Base-by-base conservation (phyloP, 2,888 invertebrate genomes). In the Harpagoxenus sublaevis region DNA sequence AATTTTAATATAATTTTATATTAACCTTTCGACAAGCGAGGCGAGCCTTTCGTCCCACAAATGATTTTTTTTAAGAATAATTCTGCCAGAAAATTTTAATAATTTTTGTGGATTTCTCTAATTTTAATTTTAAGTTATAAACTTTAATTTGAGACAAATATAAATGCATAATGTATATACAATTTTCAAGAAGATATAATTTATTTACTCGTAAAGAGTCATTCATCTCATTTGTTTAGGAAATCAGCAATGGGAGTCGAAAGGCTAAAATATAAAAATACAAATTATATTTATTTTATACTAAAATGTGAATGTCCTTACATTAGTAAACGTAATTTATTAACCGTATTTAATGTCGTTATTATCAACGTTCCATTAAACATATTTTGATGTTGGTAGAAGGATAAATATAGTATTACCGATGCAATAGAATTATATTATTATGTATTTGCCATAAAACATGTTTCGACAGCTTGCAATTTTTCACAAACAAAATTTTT, bases 401-500 rank as follows among this genome's bases (percentile, higher is more conserved):
- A 0, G 4, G 45, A 68, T 28, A 18, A 39, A 60, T 31, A 28
- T 57, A 12, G 1, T 12, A 10, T 55, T n/a, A 10, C 10, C 3
- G 1, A 39, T 63, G 8, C 15, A 65, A 42, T 3, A 65, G 1
- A n/a, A 65, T n/a, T 23, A 23, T 63, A 65, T n/a, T 23, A 23
- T 63, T 6, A 63, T n/a, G 18, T 63, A 63, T 39, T 63, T 23
- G 0, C 42, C 0, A 23, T 23, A 8, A 28, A 45, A 23, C 15
- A 23, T 65, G 4, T 6, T 12, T 18, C 8, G 35, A 28, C 6
- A 35, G 8, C 48, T 1, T 42, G 15, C 1, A 15, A 15, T 6
- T 66, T 66, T 66, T 28, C 28, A 66, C 1, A 45, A 66, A 45
- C 28, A 45, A 45, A 35, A n/a, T 35, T 70, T 35, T 70, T 66